Conservation (phyloP, 2,113 vertebrate species). For the Mellivora capensis region DNA sequence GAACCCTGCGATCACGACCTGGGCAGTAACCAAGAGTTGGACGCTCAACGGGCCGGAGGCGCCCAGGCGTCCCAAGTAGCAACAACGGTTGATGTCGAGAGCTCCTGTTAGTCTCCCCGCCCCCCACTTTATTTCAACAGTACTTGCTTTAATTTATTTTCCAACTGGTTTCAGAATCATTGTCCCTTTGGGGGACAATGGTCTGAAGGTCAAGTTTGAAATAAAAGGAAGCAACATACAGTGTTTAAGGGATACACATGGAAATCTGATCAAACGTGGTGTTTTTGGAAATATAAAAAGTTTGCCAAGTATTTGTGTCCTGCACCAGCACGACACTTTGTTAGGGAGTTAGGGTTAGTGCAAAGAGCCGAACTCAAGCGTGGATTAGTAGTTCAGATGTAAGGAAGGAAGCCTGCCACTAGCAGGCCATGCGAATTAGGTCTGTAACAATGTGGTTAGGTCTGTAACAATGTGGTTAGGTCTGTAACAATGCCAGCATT, state of each 20-base stretch:
- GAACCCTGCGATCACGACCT: neutral
- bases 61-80: neutral
- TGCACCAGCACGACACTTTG: neutral
- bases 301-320: neutral
- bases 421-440: neutral
- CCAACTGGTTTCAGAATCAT: neutral
- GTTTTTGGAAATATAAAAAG: neutral
- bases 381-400: neutral
- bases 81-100: neutral
- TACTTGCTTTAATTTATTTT: conserved; percentile 29
- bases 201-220: conserved; percentile 1
- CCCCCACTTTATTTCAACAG: neutral
- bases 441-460: no score
- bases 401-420: neutral
- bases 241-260: neutral
- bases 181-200: neutral
- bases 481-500: conserved; percentile 33
- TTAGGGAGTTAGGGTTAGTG: neutral
- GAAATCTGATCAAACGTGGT: neutral
- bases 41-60: neutral
- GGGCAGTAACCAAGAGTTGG: neutral
- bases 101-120: neutral
- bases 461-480: neutral
- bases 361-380: neutral
- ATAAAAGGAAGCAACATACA: neutral